These are phyloP conservation scores for Pollicipes pollicipes DNA, from an alignment of 1,140 invertebrate genomes.

Conservation along the genomic window DNA sequence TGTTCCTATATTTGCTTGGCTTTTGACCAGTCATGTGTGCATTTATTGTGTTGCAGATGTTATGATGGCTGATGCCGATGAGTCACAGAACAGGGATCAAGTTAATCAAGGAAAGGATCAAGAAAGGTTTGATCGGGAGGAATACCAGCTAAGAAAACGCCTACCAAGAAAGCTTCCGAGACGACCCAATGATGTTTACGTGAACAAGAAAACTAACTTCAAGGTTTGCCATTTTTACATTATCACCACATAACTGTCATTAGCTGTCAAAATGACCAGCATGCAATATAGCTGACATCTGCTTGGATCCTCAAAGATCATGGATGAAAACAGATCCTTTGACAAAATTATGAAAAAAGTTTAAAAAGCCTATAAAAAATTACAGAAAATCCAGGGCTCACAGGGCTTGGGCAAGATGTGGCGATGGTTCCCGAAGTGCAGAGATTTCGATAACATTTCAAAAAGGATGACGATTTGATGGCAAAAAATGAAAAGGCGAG, in stretches of 20 bases:
- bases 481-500: too few relatives aligned
- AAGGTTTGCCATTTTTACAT: neutral
- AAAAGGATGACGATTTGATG: too few relatives aligned
- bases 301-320: neutral
- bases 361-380: neutral
- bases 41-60: neutral
- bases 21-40: too few relatives aligned
- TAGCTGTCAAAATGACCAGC: neutral
- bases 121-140: neutral
- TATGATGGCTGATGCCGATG: neutral
- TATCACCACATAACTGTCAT: neutral
- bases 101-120: neutral
- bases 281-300: neutral
- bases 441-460: too few relatives aligned
- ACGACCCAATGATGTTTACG: neutral
- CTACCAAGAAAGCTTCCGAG: neutral
- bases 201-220: slow-evolving; percentile 1
- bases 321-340: neutral
- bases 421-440: too few relatives aligned
- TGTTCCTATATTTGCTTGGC: too few relatives aligned
- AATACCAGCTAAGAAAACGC: neutral
- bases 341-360: neutral
- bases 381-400: too few relatives aligned
- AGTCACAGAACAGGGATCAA: neutral
- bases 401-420: too few relatives aligned